A percentile compares a stretch with the other conserved stretches of the same genome.
phyloP scores from a whole-genome alignment of 2,113 vertebrate genomes.

The Saguinus imperator region DNA sequence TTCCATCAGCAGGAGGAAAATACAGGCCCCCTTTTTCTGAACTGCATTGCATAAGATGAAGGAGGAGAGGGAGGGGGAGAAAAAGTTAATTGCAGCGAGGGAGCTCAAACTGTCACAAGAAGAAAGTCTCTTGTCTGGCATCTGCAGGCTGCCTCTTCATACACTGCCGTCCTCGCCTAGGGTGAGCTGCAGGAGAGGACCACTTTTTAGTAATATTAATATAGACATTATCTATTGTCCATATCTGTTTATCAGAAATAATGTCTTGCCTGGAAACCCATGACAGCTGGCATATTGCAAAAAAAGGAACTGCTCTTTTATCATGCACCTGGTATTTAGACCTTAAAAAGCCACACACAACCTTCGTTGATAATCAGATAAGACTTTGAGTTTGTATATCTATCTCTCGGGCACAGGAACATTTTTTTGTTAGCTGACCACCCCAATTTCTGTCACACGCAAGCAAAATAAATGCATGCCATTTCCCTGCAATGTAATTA shows the following conservation, averaged over 20 bases:
- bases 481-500: neutral
- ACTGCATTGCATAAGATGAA: conserved; percentile 63
- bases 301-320: conserved; percentile 40
- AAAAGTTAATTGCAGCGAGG: conserved; percentile 76
- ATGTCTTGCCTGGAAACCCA: conserved; percentile 64
- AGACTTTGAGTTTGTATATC: neutral
- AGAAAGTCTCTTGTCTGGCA: conserved; percentile 74
- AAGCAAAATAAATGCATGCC: neutral
- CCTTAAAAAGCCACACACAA: neutral
- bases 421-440: conserved; percentile 41
- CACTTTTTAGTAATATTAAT: conserved; percentile 63
- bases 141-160: conserved; percentile 63
- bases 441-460: conserved; percentile 50
- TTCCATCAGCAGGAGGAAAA: conserved; percentile 82
- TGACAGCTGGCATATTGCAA: conserved; percentile 67
- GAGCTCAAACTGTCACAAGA: conserved; percentile 75
- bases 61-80: conserved; percentile 59
- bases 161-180: conserved; percentile 45
- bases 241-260: conserved; percentile 76
- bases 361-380: conserved; percentile 28
- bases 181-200: conserved; percentile 42
- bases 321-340: neutral
- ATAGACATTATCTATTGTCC: conserved; percentile 77
- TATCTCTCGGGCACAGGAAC: neutral
- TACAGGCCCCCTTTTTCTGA: conserved; percentile 49